phyloP scores from a whole-genome alignment of 1,140 invertebrate species.

The Ostrea edulis region DNA sequence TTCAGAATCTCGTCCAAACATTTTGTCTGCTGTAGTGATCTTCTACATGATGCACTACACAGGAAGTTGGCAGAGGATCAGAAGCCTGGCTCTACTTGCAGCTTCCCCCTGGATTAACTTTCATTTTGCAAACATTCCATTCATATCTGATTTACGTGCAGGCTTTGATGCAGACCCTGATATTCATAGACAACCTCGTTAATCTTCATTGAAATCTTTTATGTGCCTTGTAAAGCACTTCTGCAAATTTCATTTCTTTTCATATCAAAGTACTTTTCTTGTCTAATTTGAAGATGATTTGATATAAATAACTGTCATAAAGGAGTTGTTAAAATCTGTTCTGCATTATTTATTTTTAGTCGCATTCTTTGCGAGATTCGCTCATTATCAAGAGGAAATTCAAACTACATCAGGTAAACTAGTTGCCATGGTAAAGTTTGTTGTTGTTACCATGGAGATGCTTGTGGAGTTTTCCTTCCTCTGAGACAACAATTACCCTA shows the following conservation, averaged over 20 bases:
- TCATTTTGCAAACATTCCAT: not conserved
- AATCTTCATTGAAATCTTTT: conserved; percentile 26
- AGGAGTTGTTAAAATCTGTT: not conserved
- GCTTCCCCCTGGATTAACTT: not conserved
- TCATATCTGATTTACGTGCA: conserved; percentile 10
- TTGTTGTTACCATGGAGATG: conserved; percentile 38
- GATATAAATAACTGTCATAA: not conserved
- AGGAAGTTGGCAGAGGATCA: conserved; percentile 10
- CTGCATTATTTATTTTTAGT: conserved; percentile 45
- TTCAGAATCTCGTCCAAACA: not conserved
- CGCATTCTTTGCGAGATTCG: conserved; percentile 46
- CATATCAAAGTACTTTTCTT: not conserved
- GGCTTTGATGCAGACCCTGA: not conserved
- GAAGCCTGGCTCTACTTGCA: not conserved
- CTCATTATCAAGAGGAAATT: conserved; percentile 39
- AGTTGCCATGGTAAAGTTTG: conserved; percentile 30
- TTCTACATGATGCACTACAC: not conserved
- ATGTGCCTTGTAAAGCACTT: conserved; percentile 15
- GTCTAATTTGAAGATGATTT: conserved; percentile 11
- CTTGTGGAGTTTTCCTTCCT: conserved; percentile 8
- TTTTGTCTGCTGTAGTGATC: not conserved
- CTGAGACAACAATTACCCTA: not conserved
- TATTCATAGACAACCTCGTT: not conserved
- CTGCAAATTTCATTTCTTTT: not conserved
- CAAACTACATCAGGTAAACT: conserved; percentile 22